Base-by-base conservation (phyloP, 2,797 vertebrate species). In the Schizothorax lantsangensis region DNA sequence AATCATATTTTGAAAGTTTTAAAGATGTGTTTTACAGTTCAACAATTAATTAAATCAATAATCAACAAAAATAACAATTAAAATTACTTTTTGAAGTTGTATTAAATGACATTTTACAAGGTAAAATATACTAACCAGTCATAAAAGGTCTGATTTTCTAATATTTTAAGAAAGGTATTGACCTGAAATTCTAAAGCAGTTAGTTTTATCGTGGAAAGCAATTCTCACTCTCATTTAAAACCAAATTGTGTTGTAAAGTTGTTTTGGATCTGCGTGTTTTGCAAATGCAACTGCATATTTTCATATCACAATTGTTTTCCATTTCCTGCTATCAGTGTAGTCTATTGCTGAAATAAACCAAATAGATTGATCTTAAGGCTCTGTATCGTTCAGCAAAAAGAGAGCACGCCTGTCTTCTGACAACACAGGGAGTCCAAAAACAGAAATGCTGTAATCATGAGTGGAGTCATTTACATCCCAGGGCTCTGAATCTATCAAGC, bases 371-470 rank as follows among this genome's bases (percentile, higher is more conserved):
- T 54, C 59, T 84, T 62, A 52, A 79, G 79, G 23, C 84, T 81
- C 68, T 33, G 73, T 78, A 38, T 83, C 81, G 40, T 89, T 92
- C 87, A 90, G 49, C 81, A 66, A 45, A 83, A 54, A 40, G 43
- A 83, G 38, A 82, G 74, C 52, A 80, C 40, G 81, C 36, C n/a
- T 85, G 52, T 77, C 69, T 45, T 72, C 71, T 40, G 43, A 88
- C 64, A 89, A 54, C 91, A 86, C 85, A 71, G 91, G 88, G 90
- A 83, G 90, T 91, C 92, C 94, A 93, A 94, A 94, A 88, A 91
- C 88, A 90, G 93, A 94, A 94, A 94, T 87, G 89, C 84, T 89
- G 93, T 93, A 94, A 94, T 95, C 94, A 95, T 91, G 88, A 87
- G 47, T 82, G 91, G 83, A 87, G 91, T 92, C 91, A 92, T 93